These are phyloP conservation scores for Galaxias olidus DNA, from an alignment of 2,797 vertebrate genomes.

Conservation along the genomic window DNA sequence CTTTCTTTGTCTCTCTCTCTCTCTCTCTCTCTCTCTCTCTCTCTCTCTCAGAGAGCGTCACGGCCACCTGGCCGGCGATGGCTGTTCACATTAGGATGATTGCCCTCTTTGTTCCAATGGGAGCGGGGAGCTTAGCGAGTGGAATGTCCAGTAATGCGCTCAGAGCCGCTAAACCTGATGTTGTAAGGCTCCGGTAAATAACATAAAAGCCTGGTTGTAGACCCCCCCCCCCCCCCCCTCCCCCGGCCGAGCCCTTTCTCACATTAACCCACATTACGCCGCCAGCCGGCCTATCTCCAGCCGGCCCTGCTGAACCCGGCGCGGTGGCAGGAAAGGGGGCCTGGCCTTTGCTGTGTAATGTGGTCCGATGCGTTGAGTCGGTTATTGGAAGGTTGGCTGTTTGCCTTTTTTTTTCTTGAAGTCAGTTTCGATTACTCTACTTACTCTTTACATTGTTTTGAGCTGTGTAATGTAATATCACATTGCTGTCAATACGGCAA, in stretches of 20 bases:
- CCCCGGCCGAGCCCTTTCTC: constrained; percentile 15
- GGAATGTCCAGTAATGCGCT: constrained; percentile 27
- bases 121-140: constrained; percentile 4
- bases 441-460: too few species aligned
- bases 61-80: constrained; percentile 16
- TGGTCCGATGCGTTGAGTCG: too few species aligned
- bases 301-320: too few species aligned
- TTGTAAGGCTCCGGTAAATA: constrained; percentile 29
- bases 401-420: too few species aligned
- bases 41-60: constrained; percentile 1
- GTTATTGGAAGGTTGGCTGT: too few species aligned
- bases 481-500: too few species aligned
- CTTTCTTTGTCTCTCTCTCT: too few species aligned
- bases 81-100: constrained; percentile 40
- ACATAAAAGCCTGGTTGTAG: constrained; percentile 29
- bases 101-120: constrained; percentile 21
- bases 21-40: background rate
- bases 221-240: constrained; percentile 15
- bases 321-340: background rate
- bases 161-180: constrained; percentile 21
- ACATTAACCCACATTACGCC: constrained; percentile 27
- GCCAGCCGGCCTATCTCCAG: constrained; percentile 1
- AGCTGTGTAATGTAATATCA: too few species aligned
- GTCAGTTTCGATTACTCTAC: too few species aligned
- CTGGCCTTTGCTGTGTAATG: background rate